phyloP scores from a whole-genome alignment of 2,797 vertebrate genomes.

The Phrynocephalus vlangalii region DNA sequence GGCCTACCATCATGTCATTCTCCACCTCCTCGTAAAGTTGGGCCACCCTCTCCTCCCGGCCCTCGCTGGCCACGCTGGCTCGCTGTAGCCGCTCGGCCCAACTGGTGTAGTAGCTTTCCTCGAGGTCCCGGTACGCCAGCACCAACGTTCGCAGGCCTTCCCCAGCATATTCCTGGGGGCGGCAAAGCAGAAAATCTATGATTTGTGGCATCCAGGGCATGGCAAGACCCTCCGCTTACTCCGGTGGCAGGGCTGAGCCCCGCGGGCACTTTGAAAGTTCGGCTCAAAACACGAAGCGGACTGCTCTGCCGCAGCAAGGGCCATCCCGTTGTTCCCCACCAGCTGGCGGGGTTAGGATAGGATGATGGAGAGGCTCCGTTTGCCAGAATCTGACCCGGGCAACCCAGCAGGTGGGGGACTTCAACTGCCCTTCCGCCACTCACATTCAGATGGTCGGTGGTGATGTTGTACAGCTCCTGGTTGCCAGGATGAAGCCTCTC shows the following conservation, averaged over 20 bases:
- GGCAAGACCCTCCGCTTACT: background rate
- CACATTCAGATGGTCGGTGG: constrained; percentile 93
- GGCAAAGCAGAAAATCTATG: fast-evolving
- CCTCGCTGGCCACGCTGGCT: constrained; percentile 81
- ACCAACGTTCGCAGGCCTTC: constrained; percentile 91
- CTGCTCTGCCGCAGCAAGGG: too few relatives aligned
- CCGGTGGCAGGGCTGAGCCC: background rate
- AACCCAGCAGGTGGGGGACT: too few relatives aligned
- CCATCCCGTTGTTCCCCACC: too few relatives aligned
- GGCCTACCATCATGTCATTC: constrained; percentile 88
- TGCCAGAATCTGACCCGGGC: background rate
- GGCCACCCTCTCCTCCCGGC: constrained; percentile 87
- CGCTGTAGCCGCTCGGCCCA: constrained; percentile 84
- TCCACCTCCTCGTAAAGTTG: constrained; percentile 90
- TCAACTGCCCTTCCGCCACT: constrained; percentile 46
- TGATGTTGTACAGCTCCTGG: constrained; percentile 86
- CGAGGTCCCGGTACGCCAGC: constrained; percentile 89
- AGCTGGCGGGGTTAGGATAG: too few relatives aligned
- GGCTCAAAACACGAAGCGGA: background rate
- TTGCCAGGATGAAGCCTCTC: constrained; percentile 85
- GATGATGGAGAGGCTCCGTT: background rate
- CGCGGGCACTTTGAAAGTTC: background rate
- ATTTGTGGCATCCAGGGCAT: too few relatives aligned
- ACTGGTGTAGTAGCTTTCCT: constrained; percentile 85
- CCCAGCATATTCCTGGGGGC: constrained; percentile 85